These are phyloP conservation scores for Xyrichtys novacula DNA, from an alignment of 2,797 vertebrate species.

Conservation along the genomic window DNA sequence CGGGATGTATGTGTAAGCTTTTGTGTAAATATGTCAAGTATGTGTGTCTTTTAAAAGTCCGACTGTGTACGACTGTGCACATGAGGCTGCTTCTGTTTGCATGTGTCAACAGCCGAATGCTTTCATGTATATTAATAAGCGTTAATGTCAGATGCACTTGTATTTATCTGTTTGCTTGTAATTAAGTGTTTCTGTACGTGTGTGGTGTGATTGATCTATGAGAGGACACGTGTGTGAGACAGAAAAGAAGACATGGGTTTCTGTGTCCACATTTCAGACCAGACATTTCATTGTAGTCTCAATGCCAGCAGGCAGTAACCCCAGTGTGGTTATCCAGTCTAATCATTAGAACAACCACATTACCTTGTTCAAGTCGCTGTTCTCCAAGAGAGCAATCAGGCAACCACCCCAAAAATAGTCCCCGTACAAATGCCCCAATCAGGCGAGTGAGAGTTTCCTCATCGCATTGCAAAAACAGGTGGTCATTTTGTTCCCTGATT, in stretches of 20 bases:
- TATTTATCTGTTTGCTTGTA: conserved; percentile 59
- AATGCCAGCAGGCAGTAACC: conserved; percentile 52
- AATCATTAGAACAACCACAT: conserved; percentile 64
- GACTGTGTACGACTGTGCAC: conserved; percentile 38
- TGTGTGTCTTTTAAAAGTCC: conserved; percentile 48
- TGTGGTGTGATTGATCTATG: conserved; percentile 44
- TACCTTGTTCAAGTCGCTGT: conserved; percentile 57
- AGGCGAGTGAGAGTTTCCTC: conserved; percentile 68
- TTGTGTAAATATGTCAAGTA: conserved; percentile 27
- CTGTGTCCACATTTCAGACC: conserved; percentile 53
- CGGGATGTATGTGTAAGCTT: conserved; percentile 12
- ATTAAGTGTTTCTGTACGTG: conserved; percentile 42
- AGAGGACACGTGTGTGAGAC: conserved; percentile 38
- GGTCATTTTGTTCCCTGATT: conserved; percentile 78
- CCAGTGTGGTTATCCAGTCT: conserved; percentile 51
- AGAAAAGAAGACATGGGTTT: conserved; percentile 31
- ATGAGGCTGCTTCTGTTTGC: conserved; percentile 60
- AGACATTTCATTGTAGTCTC: conserved; percentile 55
- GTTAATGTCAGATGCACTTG: conserved; percentile 67
- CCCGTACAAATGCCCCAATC: conserved; percentile 67
- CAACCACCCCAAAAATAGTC: conserved; percentile 62
- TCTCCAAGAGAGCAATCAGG: conserved; percentile 73
- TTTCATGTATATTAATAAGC: conserved; percentile 66
- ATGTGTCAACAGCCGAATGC: conserved; percentile 54
- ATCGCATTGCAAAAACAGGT: conserved; percentile 70